Evolutionary conservation across 2,888 invertebrate species (phyloP).

Genomic region (Raillietiella orientalis): DNA sequence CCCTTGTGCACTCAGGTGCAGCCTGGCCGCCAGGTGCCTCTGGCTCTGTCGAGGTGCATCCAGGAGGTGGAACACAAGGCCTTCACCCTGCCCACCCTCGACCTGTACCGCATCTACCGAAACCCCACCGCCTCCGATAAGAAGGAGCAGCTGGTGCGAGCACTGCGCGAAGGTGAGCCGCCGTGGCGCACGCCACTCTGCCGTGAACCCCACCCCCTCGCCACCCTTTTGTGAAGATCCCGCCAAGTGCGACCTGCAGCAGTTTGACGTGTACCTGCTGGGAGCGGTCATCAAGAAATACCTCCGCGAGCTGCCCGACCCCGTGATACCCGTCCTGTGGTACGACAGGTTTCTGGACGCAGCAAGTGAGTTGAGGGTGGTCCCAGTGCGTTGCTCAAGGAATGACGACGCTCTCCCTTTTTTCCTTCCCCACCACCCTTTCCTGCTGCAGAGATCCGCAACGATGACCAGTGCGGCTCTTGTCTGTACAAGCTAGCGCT

Average conservation of each 20-base stretch:
- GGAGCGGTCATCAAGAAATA: constrained; percentile 31
- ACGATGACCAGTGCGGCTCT: constrained; percentile 21
- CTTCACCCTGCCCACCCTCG: constrained; percentile 16
- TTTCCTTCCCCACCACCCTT: no score
- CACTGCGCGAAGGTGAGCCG: no score
- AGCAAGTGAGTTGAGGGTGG: constrained; percentile 15
- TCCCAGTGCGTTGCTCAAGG: no score
- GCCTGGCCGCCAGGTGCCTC: constrained; percentile 23
- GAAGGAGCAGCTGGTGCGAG: no score
- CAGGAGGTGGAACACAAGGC: constrained; percentile 25
- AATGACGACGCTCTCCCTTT: no score
- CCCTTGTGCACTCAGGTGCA: constrained; percentile 25
- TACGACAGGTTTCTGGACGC: constrained; percentile 30
- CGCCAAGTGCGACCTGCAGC: constrained; percentile 10
- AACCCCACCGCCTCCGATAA: no score
- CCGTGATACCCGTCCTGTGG: constrained; percentile 35
- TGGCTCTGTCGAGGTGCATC: constrained; percentile 18
- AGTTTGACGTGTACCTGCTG: constrained; percentile 20
- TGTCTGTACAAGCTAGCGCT: constrained; percentile 20
- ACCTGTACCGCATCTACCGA: constrained; percentile 30
- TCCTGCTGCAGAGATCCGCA: constrained; percentile 16
- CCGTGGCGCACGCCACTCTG: no score
- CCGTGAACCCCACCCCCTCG: constrained; percentile 23
- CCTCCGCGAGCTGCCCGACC: constrained; percentile 34
- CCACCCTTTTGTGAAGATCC: constrained; percentile 14